These are phyloP conservation scores for Sarcophaga variegata DNA, from an alignment of 2,888 invertebrate genomes.

Conservation along the genomic window DNA sequence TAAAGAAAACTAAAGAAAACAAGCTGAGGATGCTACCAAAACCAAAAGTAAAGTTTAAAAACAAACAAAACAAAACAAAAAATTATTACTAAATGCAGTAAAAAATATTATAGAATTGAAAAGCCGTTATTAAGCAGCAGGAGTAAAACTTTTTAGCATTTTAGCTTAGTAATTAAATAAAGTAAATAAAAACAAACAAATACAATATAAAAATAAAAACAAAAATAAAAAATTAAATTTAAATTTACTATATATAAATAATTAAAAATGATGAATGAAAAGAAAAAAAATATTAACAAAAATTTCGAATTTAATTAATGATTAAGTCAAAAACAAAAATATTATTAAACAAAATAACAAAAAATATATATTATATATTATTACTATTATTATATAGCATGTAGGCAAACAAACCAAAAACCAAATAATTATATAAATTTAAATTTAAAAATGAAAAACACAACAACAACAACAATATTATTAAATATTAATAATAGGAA, in stretches of 20 bases:
- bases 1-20: constrained; percentile 47
- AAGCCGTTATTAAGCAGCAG: constrained; percentile 66
- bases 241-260: constrained; percentile 36
- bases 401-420: constrained; percentile 59
- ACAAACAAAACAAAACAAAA: constrained; percentile 71
- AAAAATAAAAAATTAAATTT: constrained; percentile 60
- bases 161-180: constrained; percentile 72
- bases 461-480: constrained; percentile 72
- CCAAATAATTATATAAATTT: constrained; percentile 45
- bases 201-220: constrained; percentile 77
- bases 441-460: constrained; percentile 56
- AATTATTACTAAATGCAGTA: constrained; percentile 71
- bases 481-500: constrained; percentile 65
- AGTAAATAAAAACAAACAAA: constrained; percentile 78
- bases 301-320: constrained; percentile 81
- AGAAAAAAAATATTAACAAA: constrained; percentile 78
- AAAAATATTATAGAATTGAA: constrained; percentile 50
- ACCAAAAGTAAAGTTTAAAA: not conserved
- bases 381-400: constrained; percentile 61
- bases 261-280: constrained; percentile 66
- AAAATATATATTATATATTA: constrained; percentile 65
- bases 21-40: constrained; percentile 57
- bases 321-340: constrained; percentile 75
- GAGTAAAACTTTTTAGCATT: constrained; percentile 72
- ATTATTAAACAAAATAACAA: constrained; percentile 47